A percentile compares a stretch with the other conserved stretches of the same genome.
Conservation (phyloP, 1,140 invertebrate species). For the Acyrthosiphon pisum region DNA sequence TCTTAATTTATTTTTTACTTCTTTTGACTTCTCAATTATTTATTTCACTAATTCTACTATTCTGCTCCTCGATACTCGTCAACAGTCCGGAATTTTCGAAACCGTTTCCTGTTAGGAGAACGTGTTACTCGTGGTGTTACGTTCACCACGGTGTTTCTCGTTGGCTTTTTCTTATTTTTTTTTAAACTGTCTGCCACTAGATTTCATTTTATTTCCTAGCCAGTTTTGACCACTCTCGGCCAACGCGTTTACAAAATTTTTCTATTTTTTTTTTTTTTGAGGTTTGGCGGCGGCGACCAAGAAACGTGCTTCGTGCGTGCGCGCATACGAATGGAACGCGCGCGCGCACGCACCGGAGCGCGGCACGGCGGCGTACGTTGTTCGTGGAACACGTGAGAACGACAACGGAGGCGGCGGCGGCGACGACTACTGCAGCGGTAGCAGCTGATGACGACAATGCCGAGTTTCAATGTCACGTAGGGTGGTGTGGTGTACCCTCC, state of each 20-base stretch:
- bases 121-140: neutral
- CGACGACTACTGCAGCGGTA: too few relatives aligned
- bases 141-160: neutral
- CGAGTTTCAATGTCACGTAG: neutral
- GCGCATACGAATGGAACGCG: neutral
- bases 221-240: too few relatives aligned
- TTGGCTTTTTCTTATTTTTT: neutral
- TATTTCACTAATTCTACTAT: neutral
- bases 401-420: neutral
- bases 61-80: neutral
- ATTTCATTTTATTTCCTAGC: neutral
- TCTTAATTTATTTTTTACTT: neutral
- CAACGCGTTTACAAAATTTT: neutral
- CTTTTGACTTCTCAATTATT: neutral
- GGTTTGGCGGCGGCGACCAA: neutral
- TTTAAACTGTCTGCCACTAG: neutral
- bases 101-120: neutral
- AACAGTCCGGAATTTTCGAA: neutral
- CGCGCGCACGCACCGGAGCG: neutral
- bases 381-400: conserved; percentile 19
- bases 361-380: neutral
- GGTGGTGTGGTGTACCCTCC: neutral
- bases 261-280: neutral
- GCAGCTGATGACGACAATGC: neutral
- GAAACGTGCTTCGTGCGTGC: conserved; percentile 10